Evolutionary conservation across 2,113 vertebrate genomes (phyloP), one percentile per base, ranked within the genome.

Genomic region (Paraplagusia blochii): DNA sequence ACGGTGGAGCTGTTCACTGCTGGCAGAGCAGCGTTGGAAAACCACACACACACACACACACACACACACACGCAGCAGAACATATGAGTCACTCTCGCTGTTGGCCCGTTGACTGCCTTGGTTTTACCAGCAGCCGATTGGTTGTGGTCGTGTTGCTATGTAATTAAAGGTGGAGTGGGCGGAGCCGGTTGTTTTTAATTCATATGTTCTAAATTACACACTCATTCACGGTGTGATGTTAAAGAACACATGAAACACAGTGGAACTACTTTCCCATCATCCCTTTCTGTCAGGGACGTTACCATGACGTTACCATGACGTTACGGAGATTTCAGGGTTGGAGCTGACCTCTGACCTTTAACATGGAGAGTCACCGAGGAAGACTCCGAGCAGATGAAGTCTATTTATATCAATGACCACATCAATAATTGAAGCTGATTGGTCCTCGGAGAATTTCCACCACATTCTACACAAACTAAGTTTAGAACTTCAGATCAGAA

Each of bases 51-150:
- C n/a, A 80, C 70, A 82, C 70, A 72, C 49, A 85, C 70, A 58
- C 55, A 44, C 43, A 62, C 63, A 61, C 55, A 44, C 43, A 62
- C 63, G 57, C 71, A 66, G 38, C 71, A 81, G 80, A 83, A 85
- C 73, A 74, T 80, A 86, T 86, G 84, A 86, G 79, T 86, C 84
- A 86, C 62, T 11, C 38, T 34, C 4, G 67, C 69, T 55, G 69
- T 43, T 29, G 8, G 58, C 59, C 40, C 22, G 63, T 47, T 10
- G 1, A 56, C 67, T 14, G 52, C 45, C 2, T 44, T 50, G 11
- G 15, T 33, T 59, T 66, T 59, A 7, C 77, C 79, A 73, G 73
- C 80, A 60, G 45, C 42, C 8, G 18, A 10, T 1, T 9, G 39
- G 33, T 8, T 55, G 71, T 47, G 68, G 71, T 63, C 69, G 22